Evolutionary conservation across 2,888 invertebrate genomes (phyloP).

Genomic region (Drosophila seclusa): DNA sequence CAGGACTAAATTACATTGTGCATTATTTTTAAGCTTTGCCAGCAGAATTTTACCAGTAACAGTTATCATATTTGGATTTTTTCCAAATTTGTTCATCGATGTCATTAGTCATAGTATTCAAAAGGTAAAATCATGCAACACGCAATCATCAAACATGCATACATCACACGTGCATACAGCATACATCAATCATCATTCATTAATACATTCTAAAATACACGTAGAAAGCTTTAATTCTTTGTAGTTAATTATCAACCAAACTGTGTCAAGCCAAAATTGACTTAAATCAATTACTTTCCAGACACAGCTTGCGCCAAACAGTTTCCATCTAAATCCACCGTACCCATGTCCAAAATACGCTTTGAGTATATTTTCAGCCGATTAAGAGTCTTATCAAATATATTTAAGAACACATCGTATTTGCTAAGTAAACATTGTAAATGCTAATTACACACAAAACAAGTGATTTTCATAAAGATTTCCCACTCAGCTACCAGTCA

Average conservation of each 20-base stretch:
- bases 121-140: background rate
- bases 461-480: background rate
- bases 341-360: background rate
- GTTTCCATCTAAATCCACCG: background rate
- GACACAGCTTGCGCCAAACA: background rate
- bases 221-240: background rate
- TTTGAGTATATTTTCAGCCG: background rate
- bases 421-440: conserved; percentile 1
- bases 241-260: background rate
- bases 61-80: background rate
- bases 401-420: background rate
- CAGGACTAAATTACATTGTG: background rate
- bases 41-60: background rate
- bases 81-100: background rate
- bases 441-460: background rate
- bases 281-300: background rate
- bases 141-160: background rate
- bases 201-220: background rate
- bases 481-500: background rate
- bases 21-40: background rate
- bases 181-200: background rate
- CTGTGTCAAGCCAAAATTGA: background rate
- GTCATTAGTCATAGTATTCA: background rate
- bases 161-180: background rate
- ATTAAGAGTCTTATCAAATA: background rate